Evolutionary conservation across 2,888 invertebrate species (phyloP).

Genomic region (Drosophila maculinotata): DNA sequence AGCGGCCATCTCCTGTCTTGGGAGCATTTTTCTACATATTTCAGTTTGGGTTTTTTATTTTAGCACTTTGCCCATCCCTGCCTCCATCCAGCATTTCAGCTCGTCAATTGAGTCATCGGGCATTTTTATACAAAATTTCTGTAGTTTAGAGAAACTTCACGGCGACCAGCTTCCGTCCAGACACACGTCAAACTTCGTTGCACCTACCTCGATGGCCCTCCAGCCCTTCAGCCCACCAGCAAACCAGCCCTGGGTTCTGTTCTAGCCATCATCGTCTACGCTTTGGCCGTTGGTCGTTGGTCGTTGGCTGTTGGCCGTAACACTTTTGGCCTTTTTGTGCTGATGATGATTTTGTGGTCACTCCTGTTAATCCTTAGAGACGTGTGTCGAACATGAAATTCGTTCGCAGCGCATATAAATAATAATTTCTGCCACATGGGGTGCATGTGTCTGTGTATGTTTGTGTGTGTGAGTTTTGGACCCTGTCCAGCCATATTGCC

Average conservation of each 20-base stretch:
- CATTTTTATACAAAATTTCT: slow-evolving; percentile 56
- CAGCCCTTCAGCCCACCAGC: too few species aligned
- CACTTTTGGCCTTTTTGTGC: slow-evolving; percentile 68
- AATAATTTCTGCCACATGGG: slow-evolving; percentile 79
- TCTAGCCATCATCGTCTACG: slow-evolving; percentile 44
- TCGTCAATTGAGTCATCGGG: slow-evolving; percentile 47
- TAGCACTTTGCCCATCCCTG: slow-evolving; percentile 1
- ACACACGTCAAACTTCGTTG: slow-evolving; percentile 55
- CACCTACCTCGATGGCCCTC: slow-evolving; percentile 35
- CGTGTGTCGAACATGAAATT: slow-evolving; percentile 84
- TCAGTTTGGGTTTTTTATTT: slow-evolving; percentile 34
- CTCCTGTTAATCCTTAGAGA: slow-evolving; percentile 84
- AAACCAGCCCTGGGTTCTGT: not conserved
- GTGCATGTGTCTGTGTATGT: slow-evolving; percentile 15
- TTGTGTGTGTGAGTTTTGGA: slow-evolving; percentile 29
- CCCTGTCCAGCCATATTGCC: slow-evolving; percentile 71
- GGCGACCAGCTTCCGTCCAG: slow-evolving; percentile 46
- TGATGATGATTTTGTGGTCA: slow-evolving; percentile 84
- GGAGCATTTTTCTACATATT: slow-evolving; percentile 64
- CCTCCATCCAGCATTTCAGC: slow-evolving; percentile 1
- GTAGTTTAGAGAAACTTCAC: slow-evolving; percentile 52
- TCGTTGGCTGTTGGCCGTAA: too few species aligned
- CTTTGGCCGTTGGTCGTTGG: slow-evolving; percentile 46
- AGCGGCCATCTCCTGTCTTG: slow-evolving; percentile 51
- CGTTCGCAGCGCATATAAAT: slow-evolving; percentile 82